These are phyloP conservation scores for Paraescarpia echinospica DNA, from an alignment of 1,140 invertebrate species.

Conservation along the genomic window DNA sequence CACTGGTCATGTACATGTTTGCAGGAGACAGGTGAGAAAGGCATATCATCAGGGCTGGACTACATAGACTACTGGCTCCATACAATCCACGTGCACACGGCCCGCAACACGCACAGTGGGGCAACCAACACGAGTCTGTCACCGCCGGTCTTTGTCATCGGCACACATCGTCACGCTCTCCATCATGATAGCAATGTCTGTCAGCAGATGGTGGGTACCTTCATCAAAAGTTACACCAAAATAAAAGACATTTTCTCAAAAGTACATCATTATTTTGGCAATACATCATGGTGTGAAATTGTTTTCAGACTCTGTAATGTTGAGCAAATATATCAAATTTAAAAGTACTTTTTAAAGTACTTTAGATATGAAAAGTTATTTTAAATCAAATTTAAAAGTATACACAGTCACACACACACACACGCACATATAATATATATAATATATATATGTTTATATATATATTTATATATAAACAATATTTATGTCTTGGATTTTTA, in stretches of 20 bases:
- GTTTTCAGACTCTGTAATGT: neutral
- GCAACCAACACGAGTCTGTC: constrained; percentile 46
- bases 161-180: constrained; percentile 54
- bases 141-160: constrained; percentile 58
- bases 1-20: neutral
- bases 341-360: too few relatives aligned
- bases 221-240: constrained; percentile 17
- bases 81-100: constrained; percentile 52
- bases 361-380: too few relatives aligned
- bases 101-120: constrained; percentile 41
- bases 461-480: too few relatives aligned
- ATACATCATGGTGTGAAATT: neutral
- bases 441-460: too few relatives aligned
- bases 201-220: constrained; percentile 40
- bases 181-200: constrained; percentile 36
- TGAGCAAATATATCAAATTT: neutral
- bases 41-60: constrained; percentile 43
- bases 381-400: too few relatives aligned
- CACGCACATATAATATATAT: too few relatives aligned
- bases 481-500: too few relatives aligned
- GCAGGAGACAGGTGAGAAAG: constrained; percentile 28
- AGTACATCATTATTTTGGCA: neutral
- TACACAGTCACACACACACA: too few relatives aligned
- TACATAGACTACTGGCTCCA: constrained; percentile 56
- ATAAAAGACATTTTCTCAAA: neutral